phyloP scores from a whole-genome alignment of 2,113 vertebrate genomes.

The Etia nguti region DNA sequence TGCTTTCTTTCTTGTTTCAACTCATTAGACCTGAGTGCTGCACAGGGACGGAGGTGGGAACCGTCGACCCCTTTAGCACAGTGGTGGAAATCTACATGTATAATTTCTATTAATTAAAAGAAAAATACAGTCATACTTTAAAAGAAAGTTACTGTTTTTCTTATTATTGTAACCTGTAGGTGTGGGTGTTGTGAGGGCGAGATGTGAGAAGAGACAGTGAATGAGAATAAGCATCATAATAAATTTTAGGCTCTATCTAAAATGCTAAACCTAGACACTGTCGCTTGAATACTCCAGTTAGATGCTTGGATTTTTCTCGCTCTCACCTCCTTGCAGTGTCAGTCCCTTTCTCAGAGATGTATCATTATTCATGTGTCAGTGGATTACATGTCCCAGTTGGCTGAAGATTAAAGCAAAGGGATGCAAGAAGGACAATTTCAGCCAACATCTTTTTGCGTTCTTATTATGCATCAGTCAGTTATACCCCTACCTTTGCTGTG shows the following conservation, averaged over 20 bases:
- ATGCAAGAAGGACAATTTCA: not conserved
- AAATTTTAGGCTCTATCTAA: constrained; percentile 39
- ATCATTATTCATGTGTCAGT: constrained; percentile 25
- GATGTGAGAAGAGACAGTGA: constrained; percentile 37
- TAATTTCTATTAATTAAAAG: not conserved
- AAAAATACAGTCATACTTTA: not conserved
- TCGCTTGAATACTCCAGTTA: constrained; percentile 32
- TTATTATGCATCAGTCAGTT: not conserved
- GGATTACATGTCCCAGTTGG: constrained; percentile 13
- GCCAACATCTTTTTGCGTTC: not conserved
- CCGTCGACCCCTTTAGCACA: not conserved
- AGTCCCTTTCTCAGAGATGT: constrained; percentile 15
- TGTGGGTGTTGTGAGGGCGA: not conserved
- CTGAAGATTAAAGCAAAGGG: constrained; percentile 41
- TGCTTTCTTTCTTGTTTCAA: constrained; percentile 42
- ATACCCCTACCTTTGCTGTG: not conserved
- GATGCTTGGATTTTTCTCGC: constrained; percentile 2
- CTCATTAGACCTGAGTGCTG: constrained; percentile 46
- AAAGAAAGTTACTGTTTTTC: not conserved
- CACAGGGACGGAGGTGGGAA: not conserved
- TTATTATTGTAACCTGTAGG: not conserved
- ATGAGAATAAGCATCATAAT: constrained; percentile 40
- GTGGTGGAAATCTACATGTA: not conserved
- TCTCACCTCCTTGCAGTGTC: constrained; percentile 8
- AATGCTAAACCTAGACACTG: constrained; percentile 31